phyloP scores from a whole-genome alignment of 2,113 vertebrate species.

The Axis porcinus region DNA sequence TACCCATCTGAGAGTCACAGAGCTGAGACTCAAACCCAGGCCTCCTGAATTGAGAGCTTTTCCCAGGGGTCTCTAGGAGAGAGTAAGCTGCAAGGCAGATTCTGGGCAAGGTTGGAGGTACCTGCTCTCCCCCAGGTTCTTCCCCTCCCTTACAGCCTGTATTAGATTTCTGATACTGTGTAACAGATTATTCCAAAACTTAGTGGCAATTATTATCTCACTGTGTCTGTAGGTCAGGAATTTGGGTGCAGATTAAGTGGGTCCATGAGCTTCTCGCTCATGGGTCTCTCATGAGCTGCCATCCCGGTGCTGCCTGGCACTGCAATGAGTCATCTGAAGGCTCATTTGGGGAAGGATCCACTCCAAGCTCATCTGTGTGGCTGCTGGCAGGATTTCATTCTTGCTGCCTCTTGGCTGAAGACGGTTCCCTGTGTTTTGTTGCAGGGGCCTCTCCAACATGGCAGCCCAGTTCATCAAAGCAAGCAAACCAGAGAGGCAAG shows the following conservation, averaged over 20 bases:
- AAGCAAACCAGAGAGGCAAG: not conserved
- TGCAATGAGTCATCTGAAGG: not conserved
- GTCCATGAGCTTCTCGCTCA: not conserved
- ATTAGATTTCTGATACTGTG: not conserved
- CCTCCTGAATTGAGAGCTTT: not conserved
- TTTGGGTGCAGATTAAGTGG: not conserved
- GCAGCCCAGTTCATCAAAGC: not conserved
- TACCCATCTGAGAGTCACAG: not conserved
- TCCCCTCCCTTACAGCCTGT: not conserved
- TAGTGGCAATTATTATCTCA: not conserved
- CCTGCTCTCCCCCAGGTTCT: not conserved
- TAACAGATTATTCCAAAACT: not conserved
- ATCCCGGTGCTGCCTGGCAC: not conserved
- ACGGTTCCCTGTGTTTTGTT: not conserved
- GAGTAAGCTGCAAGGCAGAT: not conserved
- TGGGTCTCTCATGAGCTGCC: not conserved
- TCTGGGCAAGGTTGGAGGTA: not conserved
- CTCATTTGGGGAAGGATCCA: not conserved
- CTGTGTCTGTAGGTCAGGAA: not conserved
- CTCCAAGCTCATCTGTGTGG: not conserved
- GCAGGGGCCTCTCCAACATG: not conserved
- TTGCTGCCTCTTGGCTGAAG: not conserved
- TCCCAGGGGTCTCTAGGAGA: not conserved
- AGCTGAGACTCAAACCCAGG: not conserved
- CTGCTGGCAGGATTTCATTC: not conserved